Base-by-base conservation (phyloP, 2,113 vertebrate genomes). In the Vireo altiloquus region DNA sequence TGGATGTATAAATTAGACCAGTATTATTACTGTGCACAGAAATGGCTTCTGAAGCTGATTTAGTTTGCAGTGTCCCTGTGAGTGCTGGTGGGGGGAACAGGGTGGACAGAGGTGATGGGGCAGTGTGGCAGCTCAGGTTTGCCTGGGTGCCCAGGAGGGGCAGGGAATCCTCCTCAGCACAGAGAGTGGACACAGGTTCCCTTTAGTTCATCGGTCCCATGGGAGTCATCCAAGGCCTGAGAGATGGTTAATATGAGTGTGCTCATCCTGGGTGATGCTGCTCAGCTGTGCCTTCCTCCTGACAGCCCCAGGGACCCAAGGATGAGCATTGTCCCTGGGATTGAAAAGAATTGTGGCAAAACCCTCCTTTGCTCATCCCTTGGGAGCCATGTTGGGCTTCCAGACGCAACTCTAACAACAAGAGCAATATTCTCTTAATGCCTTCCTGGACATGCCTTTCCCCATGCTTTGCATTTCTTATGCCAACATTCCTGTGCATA, bases 201-300 rank as follows among this genome's bases (percentile, higher is more conserved):
- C 31, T 68, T n/a, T 2, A 65, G 6, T 5, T 64, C 21, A 12
- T 2, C 1, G 1, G 16, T 65, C 7, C 5, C 2, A 0, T 23
- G 31, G 30, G 65, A 20, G 6, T 30, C 39, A 52, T 10, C 33
- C 28, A n/a, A 13, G 47, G 20, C 15, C 21, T 53, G 49, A 27
- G 65, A 77, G 60, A 5, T 23, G 25, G 24, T 59, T 52, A 2
- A 19, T 2, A 6, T 31, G 9, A 12, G 11, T 22, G 2, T 33
- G 23, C 24, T 59, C 28, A 2, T 12, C 16, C 33, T 65, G 17
- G 7, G 33, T 39, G 59, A 31, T 57, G 21, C 14, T 66, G 33
- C 72, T 75, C 7, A 81, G 16, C 52, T 21, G 3, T n/a, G n/a
- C 7, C 42, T 85, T 50, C 46, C 63, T n/a, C 50, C 15, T 52